Evolutionary conservation across 2,888 invertebrate genomes (phyloP).

Genomic region (Xanthorhoe spadicearia): DNA sequence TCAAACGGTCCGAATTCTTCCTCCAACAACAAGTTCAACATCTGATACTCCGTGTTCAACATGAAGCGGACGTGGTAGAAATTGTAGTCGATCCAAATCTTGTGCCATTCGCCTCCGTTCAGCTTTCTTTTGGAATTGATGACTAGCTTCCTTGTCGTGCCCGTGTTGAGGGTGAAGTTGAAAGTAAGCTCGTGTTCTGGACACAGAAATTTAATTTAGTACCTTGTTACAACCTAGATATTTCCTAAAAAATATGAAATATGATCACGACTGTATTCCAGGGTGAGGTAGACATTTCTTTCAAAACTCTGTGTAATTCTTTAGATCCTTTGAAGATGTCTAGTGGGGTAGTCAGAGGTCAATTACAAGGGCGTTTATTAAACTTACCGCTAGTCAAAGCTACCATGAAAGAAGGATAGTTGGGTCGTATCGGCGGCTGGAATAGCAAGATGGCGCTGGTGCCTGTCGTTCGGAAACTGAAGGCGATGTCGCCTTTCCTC

Average conservation of each 20-base stretch:
- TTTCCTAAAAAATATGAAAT: not conserved
- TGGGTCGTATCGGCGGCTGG: slow-evolving; percentile 94
- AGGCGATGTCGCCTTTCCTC: slow-evolving; percentile 96
- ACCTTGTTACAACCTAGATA: too few relatives aligned
- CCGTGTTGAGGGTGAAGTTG: slow-evolving; percentile 94
- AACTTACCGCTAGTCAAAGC: slow-evolving; percentile 92
- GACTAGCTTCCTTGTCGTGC: slow-evolving; percentile 91
- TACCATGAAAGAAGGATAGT: slow-evolving; percentile 96
- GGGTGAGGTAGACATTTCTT: too few relatives aligned
- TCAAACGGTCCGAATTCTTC: slow-evolving; percentile 97
- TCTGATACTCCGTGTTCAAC: slow-evolving; percentile 95
- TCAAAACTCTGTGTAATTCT: too few relatives aligned
- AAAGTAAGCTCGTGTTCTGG: slow-evolving; percentile 94
- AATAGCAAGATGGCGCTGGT: slow-evolving; percentile 95
- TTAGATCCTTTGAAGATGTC: too few relatives aligned
- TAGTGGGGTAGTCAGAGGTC: too few relatives aligned
- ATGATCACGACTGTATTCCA: too few relatives aligned
- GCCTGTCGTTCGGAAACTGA: slow-evolving; percentile 96
- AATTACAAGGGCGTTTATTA: too few relatives aligned
- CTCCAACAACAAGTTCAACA: slow-evolving; percentile 92
- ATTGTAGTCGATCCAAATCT: slow-evolving; percentile 97
- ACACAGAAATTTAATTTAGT: too few relatives aligned
- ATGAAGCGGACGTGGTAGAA: slow-evolving; percentile 96
- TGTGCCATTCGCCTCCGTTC: slow-evolving; percentile 98
- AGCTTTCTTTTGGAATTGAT: slow-evolving; percentile 92